Conservation (phyloP, 2,888 invertebrate genomes). For the Drosophila heteroneura region DNA sequence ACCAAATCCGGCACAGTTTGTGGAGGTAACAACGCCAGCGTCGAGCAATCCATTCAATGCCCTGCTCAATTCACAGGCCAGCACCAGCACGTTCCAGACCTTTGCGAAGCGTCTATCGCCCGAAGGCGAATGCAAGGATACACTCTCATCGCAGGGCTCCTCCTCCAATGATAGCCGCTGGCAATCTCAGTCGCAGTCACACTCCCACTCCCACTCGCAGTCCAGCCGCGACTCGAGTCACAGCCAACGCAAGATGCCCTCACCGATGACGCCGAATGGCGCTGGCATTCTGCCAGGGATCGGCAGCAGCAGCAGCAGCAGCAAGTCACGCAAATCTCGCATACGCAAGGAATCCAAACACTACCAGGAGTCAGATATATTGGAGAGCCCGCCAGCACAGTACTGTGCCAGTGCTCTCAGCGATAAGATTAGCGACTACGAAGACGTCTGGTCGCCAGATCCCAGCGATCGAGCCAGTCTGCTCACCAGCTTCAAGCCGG, state of each 20-base stretch:
- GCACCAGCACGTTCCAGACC: conserved; percentile 86
- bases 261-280: conserved; percentile 84
- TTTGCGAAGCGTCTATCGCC: conserved; percentile 90
- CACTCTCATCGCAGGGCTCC: conserved; percentile 89
- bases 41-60: conserved; percentile 77
- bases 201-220: conserved; percentile 53
- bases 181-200: conserved; percentile 85
- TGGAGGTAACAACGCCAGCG: conserved; percentile 85
- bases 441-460: conserved; percentile 95
- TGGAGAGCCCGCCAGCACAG: conserved; percentile 93
- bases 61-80: conserved; percentile 73
- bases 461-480: conserved; percentile 87
- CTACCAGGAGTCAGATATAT: conserved; percentile 93
- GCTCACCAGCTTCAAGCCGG: conserved; percentile 84
- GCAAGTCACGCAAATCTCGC: conserved; percentile 86
- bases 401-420: conserved; percentile 95
- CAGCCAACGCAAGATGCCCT: conserved; percentile 85
- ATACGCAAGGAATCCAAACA: conserved; percentile 88
- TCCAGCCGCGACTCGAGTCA: conserved; percentile 87
- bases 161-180: conserved; percentile 83
- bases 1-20: conserved; percentile 72
- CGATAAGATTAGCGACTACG: conserved; percentile 97
- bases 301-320: conserved; percentile 64
- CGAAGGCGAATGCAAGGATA: conserved; percentile 87
- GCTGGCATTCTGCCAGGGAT: conserved; percentile 70